Percentiles rank a stretch among this genome's conserved stretches.
phyloP scores from a whole-genome alignment of 2,113 vertebrate species.

The Aphyosemion australe region DNA sequence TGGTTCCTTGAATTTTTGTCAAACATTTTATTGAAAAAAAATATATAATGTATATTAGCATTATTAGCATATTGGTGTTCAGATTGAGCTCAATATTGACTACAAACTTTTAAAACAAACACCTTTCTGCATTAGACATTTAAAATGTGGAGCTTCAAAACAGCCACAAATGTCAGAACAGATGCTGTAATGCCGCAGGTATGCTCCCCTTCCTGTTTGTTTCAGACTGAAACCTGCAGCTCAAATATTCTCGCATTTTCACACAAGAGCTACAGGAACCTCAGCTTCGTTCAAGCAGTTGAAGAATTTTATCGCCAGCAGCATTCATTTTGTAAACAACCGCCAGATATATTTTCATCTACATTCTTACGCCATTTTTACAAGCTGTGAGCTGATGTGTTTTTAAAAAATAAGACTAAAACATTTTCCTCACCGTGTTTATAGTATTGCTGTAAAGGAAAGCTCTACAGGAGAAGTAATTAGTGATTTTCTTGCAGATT shows the following conservation, averaged over 20 bases:
- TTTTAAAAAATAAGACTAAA: not conserved
- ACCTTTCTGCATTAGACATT: too few relatives aligned
- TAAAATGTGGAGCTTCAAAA: not conserved
- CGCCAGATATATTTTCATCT: not conserved
- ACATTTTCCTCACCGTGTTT: not conserved
- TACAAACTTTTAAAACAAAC: not conserved
- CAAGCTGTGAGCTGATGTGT: not conserved
- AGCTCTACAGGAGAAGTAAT: too few relatives aligned
- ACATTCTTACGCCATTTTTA: not conserved
- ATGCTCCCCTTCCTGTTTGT: too few relatives aligned
- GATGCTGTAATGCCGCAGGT: too few relatives aligned
- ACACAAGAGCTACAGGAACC: not conserved
- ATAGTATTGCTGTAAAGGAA: not conserved
- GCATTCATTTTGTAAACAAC: not conserved
- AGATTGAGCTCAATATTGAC: not conserved
- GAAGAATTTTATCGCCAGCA: slow-evolving; percentile 2
- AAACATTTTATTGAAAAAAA: too few relatives aligned
- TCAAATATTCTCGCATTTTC: not conserved
- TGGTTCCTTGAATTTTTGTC: too few relatives aligned
- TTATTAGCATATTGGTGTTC: not conserved
- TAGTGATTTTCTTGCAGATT: too few relatives aligned
- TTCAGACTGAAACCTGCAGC: not conserved
- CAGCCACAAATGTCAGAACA: not conserved
- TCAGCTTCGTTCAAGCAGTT: not conserved
- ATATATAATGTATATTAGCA: too few relatives aligned